Evolutionary conservation across 2,888 invertebrate species (phyloP).

Genomic region (Aelia acuminata): DNA sequence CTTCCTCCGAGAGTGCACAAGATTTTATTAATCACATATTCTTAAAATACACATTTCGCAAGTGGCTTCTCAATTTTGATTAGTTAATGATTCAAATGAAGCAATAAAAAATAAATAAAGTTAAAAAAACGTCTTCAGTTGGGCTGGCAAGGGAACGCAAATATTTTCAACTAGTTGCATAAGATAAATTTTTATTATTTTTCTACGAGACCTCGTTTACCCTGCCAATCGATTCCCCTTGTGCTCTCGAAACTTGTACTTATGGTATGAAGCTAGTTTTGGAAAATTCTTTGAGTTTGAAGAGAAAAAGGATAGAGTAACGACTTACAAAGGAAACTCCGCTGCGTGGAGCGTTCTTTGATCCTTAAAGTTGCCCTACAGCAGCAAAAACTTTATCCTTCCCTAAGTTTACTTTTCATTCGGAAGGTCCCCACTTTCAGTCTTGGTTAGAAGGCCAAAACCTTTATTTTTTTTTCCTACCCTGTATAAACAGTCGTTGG

Average conservation of each 20-base stretch:
- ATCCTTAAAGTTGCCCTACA: slow-evolving; percentile 30
- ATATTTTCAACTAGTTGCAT: too few relatives aligned
- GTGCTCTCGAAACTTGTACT: background rate
- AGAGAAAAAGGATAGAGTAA: background rate
- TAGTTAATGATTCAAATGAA: too few relatives aligned
- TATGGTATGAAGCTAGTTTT: background rate
- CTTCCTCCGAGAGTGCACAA: too few relatives aligned
- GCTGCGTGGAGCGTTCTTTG: slow-evolving; percentile 23
- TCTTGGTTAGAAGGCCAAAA: slow-evolving; percentile 42
- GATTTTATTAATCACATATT: too few relatives aligned
- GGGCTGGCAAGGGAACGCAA: too few relatives aligned
- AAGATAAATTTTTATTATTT: background rate
- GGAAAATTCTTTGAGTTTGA: slow-evolving; percentile 40
- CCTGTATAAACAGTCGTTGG: slow-evolving; percentile 7
- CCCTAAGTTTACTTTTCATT: slow-evolving; percentile 42
- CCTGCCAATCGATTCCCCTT: background rate
- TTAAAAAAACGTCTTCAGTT: too few relatives aligned
- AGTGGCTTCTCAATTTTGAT: too few relatives aligned
- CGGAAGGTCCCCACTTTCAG: slow-evolving; percentile 29
- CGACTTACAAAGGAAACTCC: slow-evolving; percentile 21
- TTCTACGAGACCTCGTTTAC: background rate
- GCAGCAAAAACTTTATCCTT: slow-evolving; percentile 42
- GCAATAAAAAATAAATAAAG: too few relatives aligned
- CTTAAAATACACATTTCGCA: too few relatives aligned
- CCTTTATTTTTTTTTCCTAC: slow-evolving; percentile 26